Evolutionary conservation across 2,888 invertebrate genomes (phyloP), one percentile per base, ranked within the genome.

Genomic region (Atethmia centrago): DNA sequence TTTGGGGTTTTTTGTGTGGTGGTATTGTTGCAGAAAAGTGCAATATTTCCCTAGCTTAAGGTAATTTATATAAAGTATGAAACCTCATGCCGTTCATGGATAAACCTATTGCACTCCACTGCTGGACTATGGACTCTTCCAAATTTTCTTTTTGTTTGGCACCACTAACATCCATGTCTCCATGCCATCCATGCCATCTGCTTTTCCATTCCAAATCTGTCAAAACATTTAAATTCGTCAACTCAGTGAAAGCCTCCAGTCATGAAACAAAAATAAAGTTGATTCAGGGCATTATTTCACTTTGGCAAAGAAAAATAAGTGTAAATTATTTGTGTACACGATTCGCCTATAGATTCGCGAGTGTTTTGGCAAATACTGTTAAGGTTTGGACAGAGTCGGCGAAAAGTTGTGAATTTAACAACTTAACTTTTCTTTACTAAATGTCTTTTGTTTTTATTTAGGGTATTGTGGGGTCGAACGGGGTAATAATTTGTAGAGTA

Each of bases 301-400:
- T 85, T 85, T 87, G 64, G 59, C 77, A 83, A 83, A 74, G 83
- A 68, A 72, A 73, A 79, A 72, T 80, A 78, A 76, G 70, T 66
- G 71, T 70, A 66, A 82, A 77, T 79, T 78, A 78, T 82, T 74
- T 69, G 63, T 77, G 64, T 77, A 71, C 73, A 80, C 84, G 71
- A 65, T 74, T 76, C 63, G 80, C 63, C 66, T 84, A 80, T 55
- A 62, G 72, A 63, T 71, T 42, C 62, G 71, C 68, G 83, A 87
- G 85, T 77, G 68, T 87, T 83, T 83, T 86, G 83, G 79, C 85
- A 87, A 84, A 75, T 65, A 74, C 51, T 65, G 68, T 40, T 56
- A 55, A 76, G 62, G 53, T 40, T 83, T 28, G 74, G 75, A 78
- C 56, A 40, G 68, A 76, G 58, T 71, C 72, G 47, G 66, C 40